phyloP scores from a whole-genome alignment of 92 coral and sea anemone species.

The Diadumene lineata region DNA sequence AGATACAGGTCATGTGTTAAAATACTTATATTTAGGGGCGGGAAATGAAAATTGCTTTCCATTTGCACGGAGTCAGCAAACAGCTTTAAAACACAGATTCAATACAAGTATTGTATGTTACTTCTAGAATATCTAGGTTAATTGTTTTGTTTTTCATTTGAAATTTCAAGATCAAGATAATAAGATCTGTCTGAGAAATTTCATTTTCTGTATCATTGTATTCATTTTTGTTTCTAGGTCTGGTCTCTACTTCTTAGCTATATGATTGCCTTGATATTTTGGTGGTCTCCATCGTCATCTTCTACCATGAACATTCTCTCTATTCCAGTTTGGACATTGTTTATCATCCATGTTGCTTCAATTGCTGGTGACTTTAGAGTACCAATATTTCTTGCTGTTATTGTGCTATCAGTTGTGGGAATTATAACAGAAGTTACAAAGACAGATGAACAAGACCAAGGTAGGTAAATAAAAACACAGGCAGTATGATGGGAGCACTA shows the following conservation, averaged over 20 bases:
- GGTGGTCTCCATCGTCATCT: slow-evolving; percentile 90
- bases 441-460: slow-evolving; percentile 59
- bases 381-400: slow-evolving; percentile 67
- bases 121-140: no score
- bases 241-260: slow-evolving; percentile 83
- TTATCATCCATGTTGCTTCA: slow-evolving; percentile 78
- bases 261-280: slow-evolving; percentile 60
- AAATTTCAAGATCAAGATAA: not conserved
- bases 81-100: no score
- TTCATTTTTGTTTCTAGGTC: slow-evolving; percentile 43
- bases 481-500: not conserved
- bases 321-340: slow-evolving; percentile 86
- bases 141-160: no score
- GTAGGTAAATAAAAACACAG: slow-evolving; percentile 14
- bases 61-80: no score
- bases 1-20: no score
- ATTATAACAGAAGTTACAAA: slow-evolving; percentile 53
- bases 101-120: no score
- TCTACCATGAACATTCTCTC: slow-evolving; percentile 63
- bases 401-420: slow-evolving; percentile 77
- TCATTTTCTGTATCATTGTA: not conserved
- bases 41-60: no score
- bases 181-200: no score
- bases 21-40: no score
- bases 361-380: slow-evolving; percentile 90